These are phyloP conservation scores for Danio choprae DNA, from an alignment of 2,797 vertebrate genomes.

Conservation along the genomic window DNA sequence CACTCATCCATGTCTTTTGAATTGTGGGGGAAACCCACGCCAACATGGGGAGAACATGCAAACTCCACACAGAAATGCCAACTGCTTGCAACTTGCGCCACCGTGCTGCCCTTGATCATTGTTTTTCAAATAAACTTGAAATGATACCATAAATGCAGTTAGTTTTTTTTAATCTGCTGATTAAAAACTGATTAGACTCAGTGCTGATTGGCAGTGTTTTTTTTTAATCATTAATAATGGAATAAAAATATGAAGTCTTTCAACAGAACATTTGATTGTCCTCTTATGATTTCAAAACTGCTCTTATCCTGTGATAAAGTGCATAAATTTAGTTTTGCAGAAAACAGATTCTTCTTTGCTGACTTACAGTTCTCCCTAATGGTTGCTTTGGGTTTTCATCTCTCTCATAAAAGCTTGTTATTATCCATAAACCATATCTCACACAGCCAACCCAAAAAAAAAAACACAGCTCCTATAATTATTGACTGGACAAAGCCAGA, in stretches of 20 bases:
- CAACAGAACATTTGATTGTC: not conserved
- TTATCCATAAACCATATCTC: constrained; percentile 15
- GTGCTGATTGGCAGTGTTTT: no score
- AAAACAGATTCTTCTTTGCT: constrained; percentile 14
- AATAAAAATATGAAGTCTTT: not conserved
- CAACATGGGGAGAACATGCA: no score
- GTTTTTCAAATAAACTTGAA: not conserved
- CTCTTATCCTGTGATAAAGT: not conserved
- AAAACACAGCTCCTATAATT: not conserved
- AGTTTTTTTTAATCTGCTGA: not conserved
- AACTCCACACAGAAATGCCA: no score
- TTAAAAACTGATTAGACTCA: no score
- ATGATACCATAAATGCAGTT: not conserved
- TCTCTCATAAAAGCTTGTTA: constrained; percentile 4
- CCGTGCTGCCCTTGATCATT: not conserved
- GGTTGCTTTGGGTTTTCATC: constrained; percentile 23
- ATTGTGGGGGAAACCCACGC: no score
- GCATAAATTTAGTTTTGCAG: constrained; percentile 24
- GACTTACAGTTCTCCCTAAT: not conserved
- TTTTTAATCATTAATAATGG: not conserved
- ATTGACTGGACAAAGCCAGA: not conserved
- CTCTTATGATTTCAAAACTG: not conserved
- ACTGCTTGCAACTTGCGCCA: no score
- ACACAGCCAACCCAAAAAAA: constrained; percentile 9
- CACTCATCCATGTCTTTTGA: no score